Percentiles rank a stretch among this genome's conserved stretches.
Evolutionary conservation across 1,140 invertebrate genomes (phyloP).

Genomic region (Adoxophyes honmai): DNA sequence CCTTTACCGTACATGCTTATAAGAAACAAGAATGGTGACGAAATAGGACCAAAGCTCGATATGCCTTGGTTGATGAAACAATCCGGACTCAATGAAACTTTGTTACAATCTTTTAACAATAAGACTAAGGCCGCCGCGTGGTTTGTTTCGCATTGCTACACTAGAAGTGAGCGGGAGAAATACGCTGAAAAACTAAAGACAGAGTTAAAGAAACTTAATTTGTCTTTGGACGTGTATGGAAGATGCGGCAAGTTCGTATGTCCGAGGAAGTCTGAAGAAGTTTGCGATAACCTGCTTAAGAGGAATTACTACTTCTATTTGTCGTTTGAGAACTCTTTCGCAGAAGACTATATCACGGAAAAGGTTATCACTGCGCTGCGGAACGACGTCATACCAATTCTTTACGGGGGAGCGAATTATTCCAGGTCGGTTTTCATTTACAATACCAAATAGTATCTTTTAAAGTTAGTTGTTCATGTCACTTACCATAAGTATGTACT

Average conservation of each 20-base stretch:
- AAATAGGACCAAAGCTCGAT: slow-evolving; percentile 45
- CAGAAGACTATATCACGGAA: slow-evolving; percentile 81
- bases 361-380: slow-evolving; percentile 44
- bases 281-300: slow-evolving; percentile 66
- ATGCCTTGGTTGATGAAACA: slow-evolving; percentile 53
- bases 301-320: slow-evolving; percentile 83
- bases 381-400: slow-evolving; percentile 47
- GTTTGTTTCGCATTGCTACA: slow-evolving; percentile 81
- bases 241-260: slow-evolving; percentile 74
- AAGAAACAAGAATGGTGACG: slow-evolving; percentile 36
- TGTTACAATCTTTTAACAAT: slow-evolving; percentile 42
- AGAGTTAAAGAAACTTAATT: slow-evolving; percentile 61
- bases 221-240: slow-evolving; percentile 83
- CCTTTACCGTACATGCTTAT: slow-evolving; percentile 74
- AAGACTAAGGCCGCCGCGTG: slow-evolving; percentile 76
- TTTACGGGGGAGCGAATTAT: slow-evolving; percentile 62
- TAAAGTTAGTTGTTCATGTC: too few relatives aligned
- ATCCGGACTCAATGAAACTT: slow-evolving; percentile 37
- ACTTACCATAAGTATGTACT: too few relatives aligned
- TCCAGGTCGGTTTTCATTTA: slow-evolving; percentile 56
- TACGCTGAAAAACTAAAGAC: slow-evolving; percentile 78
- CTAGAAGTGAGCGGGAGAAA: slow-evolving; percentile 73
- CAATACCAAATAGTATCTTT: too few relatives aligned
- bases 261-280: slow-evolving; percentile 29
- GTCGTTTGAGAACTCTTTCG: slow-evolving; percentile 82